Base-by-base conservation (phyloP, 2,113 vertebrate genomes). In the Albula goreensis region DNA sequence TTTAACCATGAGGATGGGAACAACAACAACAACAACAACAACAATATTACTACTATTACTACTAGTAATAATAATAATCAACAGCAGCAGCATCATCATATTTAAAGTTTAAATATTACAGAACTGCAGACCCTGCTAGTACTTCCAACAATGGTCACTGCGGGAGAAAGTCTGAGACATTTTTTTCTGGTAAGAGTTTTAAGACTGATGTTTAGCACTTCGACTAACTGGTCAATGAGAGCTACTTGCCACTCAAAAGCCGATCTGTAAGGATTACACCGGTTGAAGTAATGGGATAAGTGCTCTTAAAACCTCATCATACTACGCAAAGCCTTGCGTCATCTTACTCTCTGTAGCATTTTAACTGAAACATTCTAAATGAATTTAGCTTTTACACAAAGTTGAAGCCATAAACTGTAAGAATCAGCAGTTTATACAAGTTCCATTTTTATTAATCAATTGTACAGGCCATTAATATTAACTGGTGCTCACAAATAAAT, bases 241-340 rank as follows among this genome's bases (percentile, higher is more conserved):
- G 78, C 78, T 50, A 41, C 78, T 13, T 48, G n/a, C 17, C 80
- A 51, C 50, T 53, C 80, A 52, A 81, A 81, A 51, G 80, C n/a
- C 50, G 25, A 53, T 81, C 52, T 81, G 22, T 51, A 81, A 81
- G 80, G 80, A 81, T 81, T 81, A 81, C 22, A 15, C 80, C n/a
- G 51, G 51, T 81, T 11, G 9, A 81, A 81, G 50, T 81, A 81
- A 56, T 56, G 80, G 48, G 80, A 52, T 81, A 81, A 56, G 22
- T 56, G 80, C 6, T 81, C 51, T 53, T 53, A 11, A 81, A 56
- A 81, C 17, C 80, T 52, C 51, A 52, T n/a, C 49, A 19, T 52
- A 81, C 80, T 81, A 15, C n/a, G n/a, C 31, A 52, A 81, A 25
- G 10, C 78, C 8, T 12, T 15, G 10, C 22, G 6, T 12, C 15